Base-by-base conservation (phyloP, 1,140 invertebrate genomes). In the Macrostomum lignano region DNA sequence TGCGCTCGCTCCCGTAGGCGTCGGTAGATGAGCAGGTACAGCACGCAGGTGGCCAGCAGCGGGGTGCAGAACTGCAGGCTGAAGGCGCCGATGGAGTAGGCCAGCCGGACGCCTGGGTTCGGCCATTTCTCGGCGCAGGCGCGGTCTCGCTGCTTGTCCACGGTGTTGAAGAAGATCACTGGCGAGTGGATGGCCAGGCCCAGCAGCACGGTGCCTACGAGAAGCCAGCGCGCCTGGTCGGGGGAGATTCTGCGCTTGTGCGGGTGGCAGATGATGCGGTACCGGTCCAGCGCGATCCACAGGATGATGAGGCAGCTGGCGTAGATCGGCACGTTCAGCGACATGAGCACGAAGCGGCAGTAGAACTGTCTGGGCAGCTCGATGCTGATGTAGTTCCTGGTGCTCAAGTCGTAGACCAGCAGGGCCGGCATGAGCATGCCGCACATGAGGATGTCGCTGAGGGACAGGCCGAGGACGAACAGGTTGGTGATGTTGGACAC, bases 251-350 rank as follows among this genome's bases (percentile, higher is more conserved):
- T 37, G 20, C 36, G 32, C 19, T 37, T 40, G 22, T 64, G 54
- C 2, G 70, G 69, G 50, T 70, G 62, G 33, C 65, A 58, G 6
- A 71, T 55, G 39, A 67, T 61, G 32, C 67, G 60, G 49, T 67
- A 69, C 35, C 70, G 62, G 46, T 72, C 69, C 42, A 66, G 62
- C 20, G 69, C 68, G 36, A 72, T 71, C 40, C 71, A 51, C 4
- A 73, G 52, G 38, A 71, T 69, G 15, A 67, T 70, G 45, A 72
- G 58, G 44, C 67, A 69, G 3, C 67, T 67, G 13, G 68, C 67
- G 44, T 72, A 69, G 32, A 71, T 48, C 0, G 70, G 70, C 33
- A 70, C 65, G 40, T 45, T 51, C 36, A 53, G 55, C 2, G 47
- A 45, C 0, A 52, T 42, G 38, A 46, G 48, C 33, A 51, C 43